These are phyloP conservation scores for Turdus rufiventris DNA, from an alignment of 2,113 vertebrate genomes.

Conservation along the genomic window DNA sequence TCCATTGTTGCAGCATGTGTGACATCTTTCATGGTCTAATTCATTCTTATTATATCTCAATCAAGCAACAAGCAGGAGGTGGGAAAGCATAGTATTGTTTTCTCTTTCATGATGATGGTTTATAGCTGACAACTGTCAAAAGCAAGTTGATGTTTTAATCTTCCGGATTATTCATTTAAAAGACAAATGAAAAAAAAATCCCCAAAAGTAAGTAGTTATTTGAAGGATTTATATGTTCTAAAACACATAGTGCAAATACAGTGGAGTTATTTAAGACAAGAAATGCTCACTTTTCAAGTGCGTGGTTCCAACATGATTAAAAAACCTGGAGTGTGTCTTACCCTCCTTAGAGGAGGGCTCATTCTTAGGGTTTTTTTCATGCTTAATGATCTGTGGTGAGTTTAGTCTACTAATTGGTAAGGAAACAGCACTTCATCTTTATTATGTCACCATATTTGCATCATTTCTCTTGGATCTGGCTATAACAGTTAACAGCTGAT, in stretches of 20 bases:
- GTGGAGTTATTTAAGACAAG: not conserved
- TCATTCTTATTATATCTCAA: not conserved
- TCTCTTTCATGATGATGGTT: not conserved
- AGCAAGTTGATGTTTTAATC: not conserved
- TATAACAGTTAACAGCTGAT: not conserved
- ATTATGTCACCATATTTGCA: not conserved
- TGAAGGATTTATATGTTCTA: not conserved
- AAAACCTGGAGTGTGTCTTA: not conserved
- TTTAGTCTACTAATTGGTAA: not conserved
- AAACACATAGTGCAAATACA: not conserved
- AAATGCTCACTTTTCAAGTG: not conserved
- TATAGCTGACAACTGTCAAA: not conserved
- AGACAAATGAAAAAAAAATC: not conserved
- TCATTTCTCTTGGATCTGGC: not conserved
- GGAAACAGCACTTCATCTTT: not conserved
- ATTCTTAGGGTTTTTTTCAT: not conserved
- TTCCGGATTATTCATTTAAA: not conserved
- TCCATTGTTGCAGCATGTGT: rapidly evolving
- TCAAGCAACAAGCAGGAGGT: not conserved
- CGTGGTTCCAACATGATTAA: not conserved
- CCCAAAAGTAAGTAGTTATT: not conserved
- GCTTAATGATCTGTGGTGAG: not conserved
- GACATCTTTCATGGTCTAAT: not conserved
- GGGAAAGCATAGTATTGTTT: not conserved
- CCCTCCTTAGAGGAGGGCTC: not conserved